These are phyloP conservation scores for Myathropa florea DNA, from an alignment of 2,888 invertebrate species.

Conservation along the genomic window DNA sequence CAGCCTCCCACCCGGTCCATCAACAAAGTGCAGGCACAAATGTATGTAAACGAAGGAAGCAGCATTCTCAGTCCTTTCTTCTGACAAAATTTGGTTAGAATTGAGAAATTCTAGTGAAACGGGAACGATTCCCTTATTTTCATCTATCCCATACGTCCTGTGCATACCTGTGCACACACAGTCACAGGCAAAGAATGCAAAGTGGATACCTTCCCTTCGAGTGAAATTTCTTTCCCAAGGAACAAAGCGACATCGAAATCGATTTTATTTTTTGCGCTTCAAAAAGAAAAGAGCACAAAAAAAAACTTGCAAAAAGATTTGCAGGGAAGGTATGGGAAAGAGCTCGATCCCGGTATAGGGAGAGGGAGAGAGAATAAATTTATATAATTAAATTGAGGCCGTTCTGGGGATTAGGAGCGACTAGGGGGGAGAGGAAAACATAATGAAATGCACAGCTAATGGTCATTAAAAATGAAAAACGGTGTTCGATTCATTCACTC, in stretches of 20 bases:
- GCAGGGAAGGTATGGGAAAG: not conserved
- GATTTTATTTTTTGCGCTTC: slow-evolving; percentile 26
- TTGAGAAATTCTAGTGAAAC: slow-evolving; percentile 5
- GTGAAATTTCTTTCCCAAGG: slow-evolving; percentile 1
- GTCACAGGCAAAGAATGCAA: slow-evolving; percentile 32
- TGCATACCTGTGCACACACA: slow-evolving; percentile 36
- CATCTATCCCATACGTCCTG: not conserved
- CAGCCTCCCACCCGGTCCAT: slow-evolving; percentile 12
- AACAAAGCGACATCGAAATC: not conserved
- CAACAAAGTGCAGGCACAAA: slow-evolving; percentile 11
- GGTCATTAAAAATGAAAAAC: slow-evolving; percentile 54
- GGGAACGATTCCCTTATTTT: not conserved
- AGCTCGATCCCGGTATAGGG: not conserved
- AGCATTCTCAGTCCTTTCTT: not conserved
- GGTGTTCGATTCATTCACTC: slow-evolving; percentile 33
- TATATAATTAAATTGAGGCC: slow-evolving; percentile 49
- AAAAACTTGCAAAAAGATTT: not conserved
- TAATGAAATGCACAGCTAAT: slow-evolving; percentile 44
- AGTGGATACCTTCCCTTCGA: slow-evolving; percentile 6
- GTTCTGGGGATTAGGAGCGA: slow-evolving; percentile 13
- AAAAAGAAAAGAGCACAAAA: not conserved
- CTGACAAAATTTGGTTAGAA: not conserved
- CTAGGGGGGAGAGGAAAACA: not conserved
- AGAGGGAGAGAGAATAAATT: slow-evolving; percentile 37
- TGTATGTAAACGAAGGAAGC: not conserved